phyloP scores from a whole-genome alignment of 1,140 invertebrate genomes.

The Tigriopus japonicus region DNA sequence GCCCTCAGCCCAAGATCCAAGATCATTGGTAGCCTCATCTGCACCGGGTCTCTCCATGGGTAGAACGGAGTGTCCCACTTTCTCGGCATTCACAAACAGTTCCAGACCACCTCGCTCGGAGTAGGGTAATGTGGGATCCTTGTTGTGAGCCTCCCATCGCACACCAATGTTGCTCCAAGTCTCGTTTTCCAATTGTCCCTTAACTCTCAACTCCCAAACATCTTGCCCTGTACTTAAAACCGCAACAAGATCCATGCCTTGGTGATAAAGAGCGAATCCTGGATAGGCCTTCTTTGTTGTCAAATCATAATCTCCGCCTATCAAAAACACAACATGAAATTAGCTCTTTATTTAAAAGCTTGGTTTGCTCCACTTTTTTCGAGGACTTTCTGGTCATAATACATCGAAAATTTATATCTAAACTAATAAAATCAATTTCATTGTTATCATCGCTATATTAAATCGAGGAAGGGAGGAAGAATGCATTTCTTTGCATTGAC shows the following conservation, averaged over 20 bases:
- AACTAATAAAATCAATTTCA: no score
- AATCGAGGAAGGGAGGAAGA: no score
- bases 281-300: neutral
- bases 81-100: slow-evolving; percentile 7
- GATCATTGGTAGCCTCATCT: neutral
- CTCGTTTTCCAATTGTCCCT: slow-evolving; percentile 9
- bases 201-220: neutral
- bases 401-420: no score
- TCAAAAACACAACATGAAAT: no score
- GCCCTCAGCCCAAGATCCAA: neutral
- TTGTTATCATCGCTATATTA: no score
- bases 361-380: no score
- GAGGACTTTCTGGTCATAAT: no score
- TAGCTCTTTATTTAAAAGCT: no score
- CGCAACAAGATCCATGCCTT: slow-evolving; percentile 4
- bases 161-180: slow-evolving; percentile 14
- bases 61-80: slow-evolving; percentile 3
- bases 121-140: neutral
- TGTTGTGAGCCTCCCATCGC: neutral
- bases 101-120: slow-evolving; percentile 1
- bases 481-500: no score
- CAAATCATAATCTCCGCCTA: neutral
- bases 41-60: neutral
- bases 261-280: slow-evolving; percentile 4
- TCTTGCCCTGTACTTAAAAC: neutral